These are phyloP conservation scores for Thaleichthys pacificus DNA, from an alignment of 2,797 vertebrate genomes.

Conservation along the genomic window DNA sequence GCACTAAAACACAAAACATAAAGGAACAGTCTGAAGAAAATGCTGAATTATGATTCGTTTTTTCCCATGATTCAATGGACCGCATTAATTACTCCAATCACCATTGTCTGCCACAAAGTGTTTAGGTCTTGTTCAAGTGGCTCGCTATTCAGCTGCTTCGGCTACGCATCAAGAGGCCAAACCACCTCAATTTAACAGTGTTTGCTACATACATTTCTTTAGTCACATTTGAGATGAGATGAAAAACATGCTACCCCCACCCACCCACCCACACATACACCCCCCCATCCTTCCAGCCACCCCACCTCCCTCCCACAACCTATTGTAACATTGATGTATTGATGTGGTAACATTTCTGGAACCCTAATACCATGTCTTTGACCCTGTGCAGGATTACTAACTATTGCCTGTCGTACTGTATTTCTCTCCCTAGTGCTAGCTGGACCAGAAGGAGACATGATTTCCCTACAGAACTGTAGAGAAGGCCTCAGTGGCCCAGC, in stretches of 20 bases:
- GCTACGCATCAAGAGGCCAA: conserved; percentile 63
- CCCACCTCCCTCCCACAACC: conserved; percentile 50
- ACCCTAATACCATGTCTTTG: conserved; percentile 64
- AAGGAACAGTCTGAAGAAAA: conserved; percentile 6
- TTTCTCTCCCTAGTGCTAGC: conserved; percentile 50
- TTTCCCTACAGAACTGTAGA: conserved; percentile 65
- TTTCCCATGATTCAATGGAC: conserved; percentile 33
- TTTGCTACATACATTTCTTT: conserved; percentile 82
- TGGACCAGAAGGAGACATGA: conserved; percentile 59
- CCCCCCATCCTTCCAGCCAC: conserved; percentile 47
- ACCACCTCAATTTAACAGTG: conserved; percentile 78
- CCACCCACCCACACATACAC: neutral
- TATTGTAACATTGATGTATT: conserved; percentile 70
- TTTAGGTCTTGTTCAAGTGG: conserved; percentile 43
- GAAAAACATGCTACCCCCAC: conserved; percentile 19
- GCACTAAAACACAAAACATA: neutral
- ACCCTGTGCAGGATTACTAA: conserved; percentile 61
- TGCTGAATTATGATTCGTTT: neutral
- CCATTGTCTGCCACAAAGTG: conserved; percentile 10
- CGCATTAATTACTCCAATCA: conserved; percentile 18
- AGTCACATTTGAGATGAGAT: conserved; percentile 39
- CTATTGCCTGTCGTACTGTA: conserved; percentile 61
- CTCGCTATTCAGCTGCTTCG: conserved; percentile 71
- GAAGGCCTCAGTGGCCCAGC: conserved; percentile 50
- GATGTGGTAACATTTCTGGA: conserved; percentile 66